phyloP scores from a whole-genome alignment of 2,888 invertebrate genomes.

The Molorchus minor region DNA sequence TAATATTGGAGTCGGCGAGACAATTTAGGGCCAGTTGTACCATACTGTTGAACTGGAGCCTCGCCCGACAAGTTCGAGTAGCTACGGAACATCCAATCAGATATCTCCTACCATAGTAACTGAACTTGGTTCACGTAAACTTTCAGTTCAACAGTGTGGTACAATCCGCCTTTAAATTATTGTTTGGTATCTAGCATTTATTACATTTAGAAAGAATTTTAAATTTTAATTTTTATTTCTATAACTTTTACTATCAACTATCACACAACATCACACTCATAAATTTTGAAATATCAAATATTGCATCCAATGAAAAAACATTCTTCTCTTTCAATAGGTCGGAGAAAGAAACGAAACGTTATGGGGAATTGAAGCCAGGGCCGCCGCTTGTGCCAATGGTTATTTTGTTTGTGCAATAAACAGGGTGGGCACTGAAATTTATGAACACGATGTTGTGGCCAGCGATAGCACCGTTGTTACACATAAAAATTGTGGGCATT shows the following conservation, averaged over 20 bases:
- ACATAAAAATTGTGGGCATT: slow-evolving; percentile 85
- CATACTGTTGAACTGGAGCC: too few species aligned
- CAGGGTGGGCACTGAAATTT: slow-evolving; percentile 89
- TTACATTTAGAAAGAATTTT: neutral
- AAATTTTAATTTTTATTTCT: neutral
- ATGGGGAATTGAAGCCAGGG: slow-evolving; percentile 95
- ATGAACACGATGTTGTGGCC: slow-evolving; percentile 84
- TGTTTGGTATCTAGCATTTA: too few species aligned
- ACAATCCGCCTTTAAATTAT: too few species aligned
- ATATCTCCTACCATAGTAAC: too few species aligned
- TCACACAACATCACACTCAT: too few species aligned
- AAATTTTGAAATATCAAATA: neutral
- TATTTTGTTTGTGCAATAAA: slow-evolving; percentile 94
- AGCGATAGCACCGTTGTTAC: slow-evolving; percentile 77
- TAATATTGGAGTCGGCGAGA: too few species aligned
- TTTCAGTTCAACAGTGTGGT: too few species aligned
- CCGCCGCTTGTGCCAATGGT: slow-evolving; percentile 94
- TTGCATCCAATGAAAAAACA: neutral
- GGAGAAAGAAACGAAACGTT: slow-evolving; percentile 84
- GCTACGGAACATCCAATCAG: too few species aligned
- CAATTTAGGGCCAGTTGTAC: too few species aligned
- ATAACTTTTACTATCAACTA: neutral
- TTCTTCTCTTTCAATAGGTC: slow-evolving; percentile 50
- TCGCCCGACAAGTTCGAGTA: too few species aligned
- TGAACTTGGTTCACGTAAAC: too few species aligned